Conservation (phyloP, 2,113 vertebrate species). For the Aphyosemion australe region DNA sequence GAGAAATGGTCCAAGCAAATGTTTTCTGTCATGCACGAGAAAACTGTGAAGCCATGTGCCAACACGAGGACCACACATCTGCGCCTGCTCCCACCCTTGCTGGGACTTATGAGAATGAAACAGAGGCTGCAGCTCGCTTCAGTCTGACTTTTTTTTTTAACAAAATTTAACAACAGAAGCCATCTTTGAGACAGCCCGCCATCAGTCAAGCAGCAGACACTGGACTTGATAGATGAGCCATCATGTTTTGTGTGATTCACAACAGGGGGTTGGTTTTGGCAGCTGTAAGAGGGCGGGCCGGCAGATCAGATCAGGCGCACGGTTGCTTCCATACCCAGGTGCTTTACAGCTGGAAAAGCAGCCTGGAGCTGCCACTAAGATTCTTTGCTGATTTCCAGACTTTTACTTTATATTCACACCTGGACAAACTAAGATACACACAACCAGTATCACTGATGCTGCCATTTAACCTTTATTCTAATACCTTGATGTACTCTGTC, state of each 20-base stretch:
- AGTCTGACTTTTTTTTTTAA: slow-evolving; percentile 7
- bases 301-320: slow-evolving; percentile 69
- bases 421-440: slow-evolving; percentile 78
- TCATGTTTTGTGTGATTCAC: slow-evolving; percentile 55
- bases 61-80: slow-evolving; percentile 44
- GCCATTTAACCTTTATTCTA: slow-evolving; percentile 69
- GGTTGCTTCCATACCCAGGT: slow-evolving; percentile 47
- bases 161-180: slow-evolving; percentile 36
- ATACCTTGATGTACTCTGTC: slow-evolving; percentile 30
- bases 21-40: slow-evolving; percentile 18
- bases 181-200: slow-evolving; percentile 20
- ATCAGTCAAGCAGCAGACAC: slow-evolving; percentile 37
- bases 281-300: slow-evolving; percentile 26
- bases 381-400: slow-evolving; percentile 41
- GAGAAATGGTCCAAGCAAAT: slow-evolving; percentile 20
- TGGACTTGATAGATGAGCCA: slow-evolving; percentile 56
- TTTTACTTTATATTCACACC: slow-evolving; percentile 78
- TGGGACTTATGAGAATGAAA: slow-evolving; percentile 4
- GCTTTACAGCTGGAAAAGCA: neutral
- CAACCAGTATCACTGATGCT: slow-evolving; percentile 77
- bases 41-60: slow-evolving; percentile 14
- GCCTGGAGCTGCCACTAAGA: slow-evolving; percentile 4
- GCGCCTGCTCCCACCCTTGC: slow-evolving; percentile 12
- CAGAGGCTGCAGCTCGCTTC: neutral
- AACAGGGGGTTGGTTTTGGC: slow-evolving; percentile 42